Conservation (phyloP, 2,113 vertebrate genomes). For the Cyprinodon tularosa region DNA sequence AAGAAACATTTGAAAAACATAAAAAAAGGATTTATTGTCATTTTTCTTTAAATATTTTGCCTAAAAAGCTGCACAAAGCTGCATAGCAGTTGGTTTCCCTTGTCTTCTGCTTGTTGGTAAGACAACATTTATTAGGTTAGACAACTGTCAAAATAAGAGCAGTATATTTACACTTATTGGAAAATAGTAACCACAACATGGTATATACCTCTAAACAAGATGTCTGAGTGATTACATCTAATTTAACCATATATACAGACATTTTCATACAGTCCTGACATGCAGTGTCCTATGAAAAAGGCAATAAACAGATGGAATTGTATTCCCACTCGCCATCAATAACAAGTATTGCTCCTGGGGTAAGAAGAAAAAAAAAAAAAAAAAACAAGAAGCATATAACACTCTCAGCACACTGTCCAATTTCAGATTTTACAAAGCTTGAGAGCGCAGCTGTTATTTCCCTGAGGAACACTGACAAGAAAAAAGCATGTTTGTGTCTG, state of each 20-base stretch:
- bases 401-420: constrained; percentile 44
- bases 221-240: constrained; percentile 47
- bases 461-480: constrained; percentile 38
- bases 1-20: neutral
- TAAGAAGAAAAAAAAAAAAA: constrained; percentile 33
- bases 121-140: neutral
- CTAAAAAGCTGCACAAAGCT: neutral
- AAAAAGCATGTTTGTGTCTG: constrained; percentile 26
- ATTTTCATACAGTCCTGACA: constrained; percentile 52
- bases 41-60: neutral
- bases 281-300: constrained; percentile 50
- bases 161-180: constrained; percentile 24
- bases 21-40: neutral
- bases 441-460: constrained; percentile 65
- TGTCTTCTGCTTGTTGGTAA: neutral
- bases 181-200: constrained; percentile 9
- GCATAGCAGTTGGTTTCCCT: neutral
- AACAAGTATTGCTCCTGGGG: constrained; percentile 41
- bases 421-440: constrained; percentile 47
- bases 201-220: constrained; percentile 28
- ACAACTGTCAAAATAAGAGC: constrained; percentile 14
- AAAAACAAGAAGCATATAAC: constrained; percentile 41
- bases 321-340: constrained; percentile 46
- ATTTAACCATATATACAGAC: constrained; percentile 40
- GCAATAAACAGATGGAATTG: constrained; percentile 50